Percentiles rank a stretch among this genome's conserved stretches.
phyloP scores from a whole-genome alignment of 2,888 invertebrate genomes.

The Brachycybe producta region DNA sequence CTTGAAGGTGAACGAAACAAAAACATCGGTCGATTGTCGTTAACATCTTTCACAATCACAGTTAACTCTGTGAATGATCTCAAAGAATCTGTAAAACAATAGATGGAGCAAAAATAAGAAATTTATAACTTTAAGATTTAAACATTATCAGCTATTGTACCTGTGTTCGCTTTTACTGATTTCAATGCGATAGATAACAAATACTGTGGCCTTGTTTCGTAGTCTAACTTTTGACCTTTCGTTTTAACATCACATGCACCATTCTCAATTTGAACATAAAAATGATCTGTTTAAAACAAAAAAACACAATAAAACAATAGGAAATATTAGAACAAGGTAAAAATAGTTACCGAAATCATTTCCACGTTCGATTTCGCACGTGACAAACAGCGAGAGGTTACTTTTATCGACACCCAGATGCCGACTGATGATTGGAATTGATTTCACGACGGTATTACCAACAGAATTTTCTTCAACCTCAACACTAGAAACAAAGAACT shows the following conservation, averaged over 20 bases:
- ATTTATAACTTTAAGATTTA: not conserved
- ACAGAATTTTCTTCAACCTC: conserved; percentile 65
- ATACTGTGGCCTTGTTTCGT: conserved; percentile 59
- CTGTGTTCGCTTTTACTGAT: not conserved
- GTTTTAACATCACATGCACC: conserved; percentile 70
- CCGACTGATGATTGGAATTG: conserved; percentile 60
- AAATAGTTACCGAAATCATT: conserved; percentile 50
- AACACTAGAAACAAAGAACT: conserved; percentile 33
- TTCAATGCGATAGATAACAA: conserved; percentile 49
- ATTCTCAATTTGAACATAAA: conserved; percentile 57
- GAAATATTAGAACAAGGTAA: not conserved
- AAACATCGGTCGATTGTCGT: conserved; percentile 78
- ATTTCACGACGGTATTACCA: conserved; percentile 51
- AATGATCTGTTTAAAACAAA: conserved; percentile 44
- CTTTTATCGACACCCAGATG: no score
- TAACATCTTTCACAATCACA: conserved; percentile 70
- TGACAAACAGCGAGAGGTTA: conserved; percentile 51
- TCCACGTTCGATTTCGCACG: conserved; percentile 62
- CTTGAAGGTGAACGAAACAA: conserved; percentile 50
- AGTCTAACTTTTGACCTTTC: conserved; percentile 50
- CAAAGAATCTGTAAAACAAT: conserved; percentile 25
- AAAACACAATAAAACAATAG: conserved; percentile 4
- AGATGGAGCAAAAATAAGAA: no score
- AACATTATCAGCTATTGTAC: not conserved
- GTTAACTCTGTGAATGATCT: conserved; percentile 43